phyloP scores from a whole-genome alignment of 92 coral and sea anemone genomes.

The Montipora capitata region DNA sequence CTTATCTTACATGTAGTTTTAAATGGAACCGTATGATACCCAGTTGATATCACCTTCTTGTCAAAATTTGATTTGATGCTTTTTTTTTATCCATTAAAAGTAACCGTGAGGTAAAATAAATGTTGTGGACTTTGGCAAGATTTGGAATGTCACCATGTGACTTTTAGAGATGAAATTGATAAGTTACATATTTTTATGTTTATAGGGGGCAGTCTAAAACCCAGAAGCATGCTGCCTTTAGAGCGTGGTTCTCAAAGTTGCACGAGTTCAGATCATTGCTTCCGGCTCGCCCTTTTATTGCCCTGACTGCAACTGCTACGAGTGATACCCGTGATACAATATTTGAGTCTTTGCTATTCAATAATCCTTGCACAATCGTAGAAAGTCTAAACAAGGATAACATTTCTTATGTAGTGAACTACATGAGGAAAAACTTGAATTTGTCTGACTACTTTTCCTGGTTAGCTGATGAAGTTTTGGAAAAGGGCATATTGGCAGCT shows the following conservation, averaged over 20 bases:
- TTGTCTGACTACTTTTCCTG: constrained; percentile 51
- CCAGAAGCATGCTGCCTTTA: constrained; percentile 7
- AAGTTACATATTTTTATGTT: too few species aligned
- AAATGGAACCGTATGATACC: too few species aligned
- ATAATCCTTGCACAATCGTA: background rate
- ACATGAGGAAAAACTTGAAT: constrained; percentile 30
- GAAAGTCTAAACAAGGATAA: constrained; percentile 55
- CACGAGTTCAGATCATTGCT: constrained; percentile 25
- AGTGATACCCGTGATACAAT: constrained; percentile 36
- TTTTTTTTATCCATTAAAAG: too few species aligned
- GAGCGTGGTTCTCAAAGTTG: constrained; percentile 25
- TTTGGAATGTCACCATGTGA: too few species aligned
- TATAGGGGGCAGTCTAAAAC: constrained; percentile 22
- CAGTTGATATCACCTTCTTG: too few species aligned
- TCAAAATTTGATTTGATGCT: too few species aligned
- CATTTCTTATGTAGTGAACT: constrained; percentile 53
- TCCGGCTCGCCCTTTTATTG: too few species aligned
- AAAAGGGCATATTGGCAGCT: constrained; percentile 24
- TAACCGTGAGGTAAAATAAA: background rate
- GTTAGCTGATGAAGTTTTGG: constrained; percentile 48
- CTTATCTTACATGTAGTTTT: too few species aligned
- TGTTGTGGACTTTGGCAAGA: too few species aligned
- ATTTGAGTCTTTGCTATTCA: background rate
- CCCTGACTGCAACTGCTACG: background rate
- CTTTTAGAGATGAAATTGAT: too few species aligned